Percentiles rank a stretch among this genome's conserved stretches.
Evolutionary conservation across 2,113 vertebrate species (phyloP).

Genomic region (Eolophus roseicapilla): DNA sequence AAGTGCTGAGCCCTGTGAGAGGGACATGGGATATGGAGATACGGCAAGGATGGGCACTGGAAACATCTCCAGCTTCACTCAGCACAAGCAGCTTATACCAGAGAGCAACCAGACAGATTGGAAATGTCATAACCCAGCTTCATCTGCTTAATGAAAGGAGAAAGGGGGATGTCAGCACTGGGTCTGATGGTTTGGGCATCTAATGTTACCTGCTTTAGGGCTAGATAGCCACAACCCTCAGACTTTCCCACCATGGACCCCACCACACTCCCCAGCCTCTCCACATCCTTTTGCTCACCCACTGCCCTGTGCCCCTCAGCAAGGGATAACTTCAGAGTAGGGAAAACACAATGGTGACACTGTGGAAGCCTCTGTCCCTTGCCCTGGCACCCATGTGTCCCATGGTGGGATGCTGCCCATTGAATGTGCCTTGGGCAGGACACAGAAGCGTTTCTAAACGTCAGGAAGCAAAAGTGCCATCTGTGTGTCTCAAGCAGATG

Average conservation of each 20-base stretch:
- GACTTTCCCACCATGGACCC: neutral
- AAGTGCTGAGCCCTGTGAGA: neutral
- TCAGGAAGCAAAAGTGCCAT: neutral
- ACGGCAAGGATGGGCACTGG: accelerated
- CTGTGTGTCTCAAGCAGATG: constrained; percentile 36
- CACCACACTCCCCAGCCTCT: neutral
- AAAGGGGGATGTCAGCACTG: neutral
- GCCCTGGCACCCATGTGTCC: neutral
- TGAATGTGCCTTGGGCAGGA: neutral
- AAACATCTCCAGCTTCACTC: neutral
- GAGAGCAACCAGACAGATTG: neutral
- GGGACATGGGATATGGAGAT: neutral
- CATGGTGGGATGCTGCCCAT: neutral
- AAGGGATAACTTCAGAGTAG: neutral
- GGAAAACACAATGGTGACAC: accelerated
- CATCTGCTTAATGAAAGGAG: neutral
- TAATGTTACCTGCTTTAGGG: neutral
- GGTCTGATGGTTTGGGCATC: neutral
- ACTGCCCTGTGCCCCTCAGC: accelerated
- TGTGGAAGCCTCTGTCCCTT: neutral
- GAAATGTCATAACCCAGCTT: neutral
- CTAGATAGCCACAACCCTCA: neutral
- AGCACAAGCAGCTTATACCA: accelerated
- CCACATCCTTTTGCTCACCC: neutral
- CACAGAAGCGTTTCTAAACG: neutral